These are phyloP conservation scores for Drosophila prostipennis DNA, from an alignment of 2,888 invertebrate species.

Conservation along the genomic window DNA sequence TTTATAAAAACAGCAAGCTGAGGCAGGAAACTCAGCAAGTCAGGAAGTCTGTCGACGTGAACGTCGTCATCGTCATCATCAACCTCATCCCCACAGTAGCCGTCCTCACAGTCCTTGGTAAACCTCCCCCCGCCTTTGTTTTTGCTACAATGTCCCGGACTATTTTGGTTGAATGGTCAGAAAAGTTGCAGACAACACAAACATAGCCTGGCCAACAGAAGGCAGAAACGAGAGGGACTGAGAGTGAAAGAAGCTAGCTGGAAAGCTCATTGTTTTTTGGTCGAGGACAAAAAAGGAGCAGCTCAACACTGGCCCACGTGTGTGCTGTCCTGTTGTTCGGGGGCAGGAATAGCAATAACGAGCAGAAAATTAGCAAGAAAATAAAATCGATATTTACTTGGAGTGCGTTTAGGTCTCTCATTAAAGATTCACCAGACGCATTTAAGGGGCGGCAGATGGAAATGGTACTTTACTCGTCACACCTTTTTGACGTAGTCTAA, in stretches of 20 bases:
- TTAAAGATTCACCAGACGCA: constrained; percentile 55
- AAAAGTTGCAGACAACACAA: constrained; percentile 64
- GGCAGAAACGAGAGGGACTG: background rate
- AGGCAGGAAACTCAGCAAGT: constrained; percentile 66
- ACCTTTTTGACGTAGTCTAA: background rate
- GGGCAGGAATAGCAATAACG: constrained; percentile 54
- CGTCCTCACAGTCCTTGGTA: background rate
- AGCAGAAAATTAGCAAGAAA: constrained; percentile 72
- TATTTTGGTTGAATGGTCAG: constrained; percentile 72
- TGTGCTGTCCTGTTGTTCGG: constrained; percentile 25
- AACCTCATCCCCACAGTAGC: constrained; percentile 1
- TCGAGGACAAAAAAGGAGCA: constrained; percentile 32
- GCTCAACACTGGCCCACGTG: constrained; percentile 24
- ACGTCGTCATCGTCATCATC: constrained; percentile 36
- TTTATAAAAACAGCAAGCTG: constrained; percentile 45
- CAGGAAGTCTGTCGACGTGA: constrained; percentile 58
- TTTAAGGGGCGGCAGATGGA: constrained; percentile 40
- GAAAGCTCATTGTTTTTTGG: constrained; percentile 33
- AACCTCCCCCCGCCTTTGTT: constrained; percentile 46
- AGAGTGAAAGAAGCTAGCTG: constrained; percentile 18
- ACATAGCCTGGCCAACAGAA: constrained; percentile 45
- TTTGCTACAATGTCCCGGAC: constrained; percentile 65
- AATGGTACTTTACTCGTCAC: background rate
- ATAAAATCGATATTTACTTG: constrained; percentile 61
- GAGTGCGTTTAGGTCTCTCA: constrained; percentile 45